phyloP scores from a whole-genome alignment of 1,140 invertebrate species.

The Drosophila saltans region DNA sequence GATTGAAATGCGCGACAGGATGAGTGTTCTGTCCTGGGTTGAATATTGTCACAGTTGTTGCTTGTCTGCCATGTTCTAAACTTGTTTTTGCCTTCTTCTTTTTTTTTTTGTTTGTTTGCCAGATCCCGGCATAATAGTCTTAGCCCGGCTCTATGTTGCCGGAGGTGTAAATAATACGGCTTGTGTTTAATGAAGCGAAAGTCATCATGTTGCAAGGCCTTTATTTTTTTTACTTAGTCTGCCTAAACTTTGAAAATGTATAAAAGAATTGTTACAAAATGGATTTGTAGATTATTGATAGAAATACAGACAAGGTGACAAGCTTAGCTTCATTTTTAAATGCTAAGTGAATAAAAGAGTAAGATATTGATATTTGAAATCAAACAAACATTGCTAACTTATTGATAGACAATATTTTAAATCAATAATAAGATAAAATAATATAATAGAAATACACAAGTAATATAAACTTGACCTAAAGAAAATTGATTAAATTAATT shows the following conservation, averaged over 20 bases:
- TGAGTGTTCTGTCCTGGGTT: constrained; percentile 15
- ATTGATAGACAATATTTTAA: no score
- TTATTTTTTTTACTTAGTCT: neutral
- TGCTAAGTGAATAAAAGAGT: no score
- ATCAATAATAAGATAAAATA: no score
- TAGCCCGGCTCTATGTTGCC: constrained; percentile 43
- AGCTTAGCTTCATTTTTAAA: no score
- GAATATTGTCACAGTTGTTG: constrained; percentile 59
- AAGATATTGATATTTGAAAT: no score
- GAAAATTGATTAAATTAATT: no score
- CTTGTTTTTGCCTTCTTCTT: constrained; percentile 40
- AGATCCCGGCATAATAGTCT: constrained; percentile 44
- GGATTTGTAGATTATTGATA: constrained; percentile 2
- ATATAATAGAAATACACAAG: no score
- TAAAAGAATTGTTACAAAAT: constrained; percentile 12
- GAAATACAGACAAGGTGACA: no score
- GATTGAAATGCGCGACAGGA: constrained; percentile 72
- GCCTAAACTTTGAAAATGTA: neutral
- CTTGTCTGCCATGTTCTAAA: constrained; percentile 63
- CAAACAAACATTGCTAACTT: no score
- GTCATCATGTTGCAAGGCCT: constrained; percentile 25
- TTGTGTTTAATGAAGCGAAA: constrained; percentile 74
- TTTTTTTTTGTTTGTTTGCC: neutral
- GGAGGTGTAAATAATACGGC: constrained; percentile 79
- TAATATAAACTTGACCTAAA: no score